These are phyloP conservation scores for Prietella phreatophila DNA, from an alignment of 2,113 vertebrate species.

Conservation along the genomic window DNA sequence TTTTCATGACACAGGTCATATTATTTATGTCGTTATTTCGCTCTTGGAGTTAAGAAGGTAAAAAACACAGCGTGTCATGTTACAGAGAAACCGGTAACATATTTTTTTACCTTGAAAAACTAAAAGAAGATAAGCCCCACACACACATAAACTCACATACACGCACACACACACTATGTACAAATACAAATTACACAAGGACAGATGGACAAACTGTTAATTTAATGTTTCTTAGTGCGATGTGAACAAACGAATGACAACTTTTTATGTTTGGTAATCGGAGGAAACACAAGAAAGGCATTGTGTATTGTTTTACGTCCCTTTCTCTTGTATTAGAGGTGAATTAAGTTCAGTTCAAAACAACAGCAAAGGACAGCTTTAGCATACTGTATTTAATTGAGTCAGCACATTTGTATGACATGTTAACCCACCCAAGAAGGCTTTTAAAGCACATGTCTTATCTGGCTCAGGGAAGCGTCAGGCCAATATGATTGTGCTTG, in stretches of 20 bases:
- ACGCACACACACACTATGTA: neutral
- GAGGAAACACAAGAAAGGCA: neutral
- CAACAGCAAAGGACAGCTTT: neutral
- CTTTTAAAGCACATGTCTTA: neutral
- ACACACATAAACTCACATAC: neutral
- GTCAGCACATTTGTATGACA: neutral
- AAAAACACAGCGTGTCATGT: neutral
- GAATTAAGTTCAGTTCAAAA: neutral
- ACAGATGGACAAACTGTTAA: neutral
- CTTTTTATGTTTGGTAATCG: neutral
- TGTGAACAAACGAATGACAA: neutral
- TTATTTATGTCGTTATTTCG: neutral
- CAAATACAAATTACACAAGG: neutral
- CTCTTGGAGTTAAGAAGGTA: neutral
- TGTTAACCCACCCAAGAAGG: neutral
- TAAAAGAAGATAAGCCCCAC: neutral
- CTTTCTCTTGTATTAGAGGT: neutral
- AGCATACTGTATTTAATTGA: neutral
- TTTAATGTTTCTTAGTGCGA: neutral
- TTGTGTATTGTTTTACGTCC: neutral
- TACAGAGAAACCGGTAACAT: neutral
- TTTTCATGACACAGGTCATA: neutral
- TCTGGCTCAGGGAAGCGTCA: constrained; percentile 7
- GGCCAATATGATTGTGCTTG: neutral
- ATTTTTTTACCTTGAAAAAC: neutral